Conservation (phyloP, 2,113 vertebrate genomes). For the Ptyas mucosa region DNA sequence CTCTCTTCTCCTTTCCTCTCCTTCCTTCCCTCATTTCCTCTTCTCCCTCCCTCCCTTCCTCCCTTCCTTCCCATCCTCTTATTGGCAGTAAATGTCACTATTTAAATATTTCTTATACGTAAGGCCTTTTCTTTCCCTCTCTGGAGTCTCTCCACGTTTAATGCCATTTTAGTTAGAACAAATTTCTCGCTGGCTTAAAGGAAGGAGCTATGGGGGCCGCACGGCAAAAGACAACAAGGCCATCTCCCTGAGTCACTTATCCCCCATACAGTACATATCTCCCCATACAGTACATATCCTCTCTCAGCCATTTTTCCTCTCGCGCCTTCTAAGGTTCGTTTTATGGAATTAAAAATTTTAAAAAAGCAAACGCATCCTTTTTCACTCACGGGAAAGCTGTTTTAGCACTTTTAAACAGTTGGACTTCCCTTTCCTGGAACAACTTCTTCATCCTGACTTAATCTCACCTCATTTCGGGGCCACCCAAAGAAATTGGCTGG, state of each 20-base stretch:
- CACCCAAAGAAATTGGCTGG: neutral
- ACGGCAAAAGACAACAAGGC: accelerated
- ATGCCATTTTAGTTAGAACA: neutral
- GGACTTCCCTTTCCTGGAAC: neutral
- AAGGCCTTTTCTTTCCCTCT: neutral
- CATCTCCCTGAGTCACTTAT: neutral
- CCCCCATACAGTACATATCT: too few relatives aligned
- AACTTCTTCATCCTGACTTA: neutral
- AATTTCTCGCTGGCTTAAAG: neutral
- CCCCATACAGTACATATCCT: neutral
- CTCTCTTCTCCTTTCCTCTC: neutral
- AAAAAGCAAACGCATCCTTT: neutral
- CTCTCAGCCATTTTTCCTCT: neutral
- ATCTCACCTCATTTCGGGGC: neutral
- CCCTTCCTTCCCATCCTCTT: neutral
- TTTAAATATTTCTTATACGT: neutral
- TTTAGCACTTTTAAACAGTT: neutral
- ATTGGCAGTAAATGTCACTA: neutral
- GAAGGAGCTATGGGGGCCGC: neutral
- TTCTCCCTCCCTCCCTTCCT: too few relatives aligned
- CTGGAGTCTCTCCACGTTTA: neutral
- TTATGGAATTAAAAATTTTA: neutral
- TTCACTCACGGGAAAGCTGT: neutral
- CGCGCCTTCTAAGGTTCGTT: neutral
- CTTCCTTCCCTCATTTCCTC: too few relatives aligned